Base-by-base conservation (phyloP, 2,888 invertebrate genomes). In the Taphrorychus bicolor region DNA sequence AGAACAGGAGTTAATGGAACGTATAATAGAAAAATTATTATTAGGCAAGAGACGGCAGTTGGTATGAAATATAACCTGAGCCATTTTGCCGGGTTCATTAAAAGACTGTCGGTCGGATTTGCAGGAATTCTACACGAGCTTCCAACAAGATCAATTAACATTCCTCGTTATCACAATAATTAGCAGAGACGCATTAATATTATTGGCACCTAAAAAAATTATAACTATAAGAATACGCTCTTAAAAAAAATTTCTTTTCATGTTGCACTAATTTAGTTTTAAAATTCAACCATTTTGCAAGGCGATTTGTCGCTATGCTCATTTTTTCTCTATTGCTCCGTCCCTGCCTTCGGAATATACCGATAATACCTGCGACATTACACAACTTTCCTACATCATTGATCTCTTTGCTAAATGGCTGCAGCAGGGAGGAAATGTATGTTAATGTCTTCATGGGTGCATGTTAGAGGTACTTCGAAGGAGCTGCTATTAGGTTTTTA, bases 1-100 rank as follows among this genome's bases (percentile, higher is more conserved):
- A 70, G 70, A 70, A 70, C 70, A 59, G 59, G 16, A 68, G 51
- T 65, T 68, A 70, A 70, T 70, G 70, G 68, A 68, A 70, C 70
- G 70, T 68, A 70, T 70, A 70, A 70, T 68, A 65, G 67, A 70
- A 70, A 68, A 68, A 70, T 70, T 70, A 65, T 70, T 68, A 70
- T 70, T 68, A 70, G 66, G 70, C 66, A 70, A 70, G 41, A 16
- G 54, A 59, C 19, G 41, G 24, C 56, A 41, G 48, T 18, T 18
- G 11, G 32, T 59, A 65, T 59, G 63, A 59, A 66, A 60, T 66
- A 60, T 56, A 51, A 60, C 21, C 56, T 21, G 48, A 3, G 53
- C 18, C 32, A 48, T 54, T 59, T 52, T 40, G 58, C 54, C 42
- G 24, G 14, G 58, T 52, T 64, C 58, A 63, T 63, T 57, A 58